Base-by-base conservation (phyloP, 2,113 vertebrate species). In the Oceanites oceanicus region DNA sequence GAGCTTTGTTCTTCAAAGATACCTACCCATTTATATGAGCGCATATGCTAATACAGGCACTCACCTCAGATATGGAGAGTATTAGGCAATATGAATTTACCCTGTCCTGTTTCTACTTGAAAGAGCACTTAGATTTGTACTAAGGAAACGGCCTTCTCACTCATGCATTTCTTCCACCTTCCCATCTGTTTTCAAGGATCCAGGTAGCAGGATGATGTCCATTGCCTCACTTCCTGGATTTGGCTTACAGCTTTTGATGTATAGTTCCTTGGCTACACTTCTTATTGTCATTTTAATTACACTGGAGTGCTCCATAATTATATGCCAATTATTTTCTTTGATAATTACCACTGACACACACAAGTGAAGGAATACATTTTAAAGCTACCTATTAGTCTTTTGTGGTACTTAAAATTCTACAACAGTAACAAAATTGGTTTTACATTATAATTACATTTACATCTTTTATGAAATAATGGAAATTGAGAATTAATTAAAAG, bases 221-320 rank as follows among this genome's bases (percentile, higher is more conserved):
- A 18, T 2, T 61, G 27, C 50, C 36, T 71, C 42, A 21, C 3
- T n/a, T 71, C 17, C 18, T 55, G 16, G 18, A 53, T 62, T 67
- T 72, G 42, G 4, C 11, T 70, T 55, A 65, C 49, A 76, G 36
- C 18, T 81, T 87, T 80, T 78, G 53, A 61, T 61, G 2, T 34
- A 50, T 21, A 42, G 42, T 67, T 79, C 72, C 34, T 32, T 56
- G 40, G 23, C 21, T 80, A 52, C 26, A 9, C 6, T 84, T 68
- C 30, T 30, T 68, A 83, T 30, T 56, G 9, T 38, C 40, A 61
- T 86, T 88, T 95, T 70, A 94, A 80, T 84, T 80, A n/a, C 40
- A 52, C 23, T 14, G 11, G 18, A 84, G 26, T 84, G 32, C 36
- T 85, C 38, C 0, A 0, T 56, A 87, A 92, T 77, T 87, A 50